A percentile compares a stretch with the other conserved stretches of the same genome.
These are phyloP conservation scores for Oreochromis aureus DNA, from an alignment of 2,113 vertebrate species.

Conservation along the genomic window DNA sequence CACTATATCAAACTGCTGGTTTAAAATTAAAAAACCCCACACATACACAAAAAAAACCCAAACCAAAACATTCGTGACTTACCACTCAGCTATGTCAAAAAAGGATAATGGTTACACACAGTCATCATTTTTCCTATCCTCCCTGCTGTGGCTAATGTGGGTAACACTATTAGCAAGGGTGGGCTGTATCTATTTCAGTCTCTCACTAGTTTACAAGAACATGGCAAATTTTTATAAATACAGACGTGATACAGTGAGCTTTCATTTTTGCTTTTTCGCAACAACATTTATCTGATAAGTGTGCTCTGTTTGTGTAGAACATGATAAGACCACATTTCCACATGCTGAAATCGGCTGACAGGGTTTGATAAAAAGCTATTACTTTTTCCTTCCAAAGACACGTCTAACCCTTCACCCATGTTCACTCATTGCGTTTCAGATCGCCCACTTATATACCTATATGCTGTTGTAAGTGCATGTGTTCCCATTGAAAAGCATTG, in stretches of 20 bases:
- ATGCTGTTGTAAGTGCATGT: not conserved
- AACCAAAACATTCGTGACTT: not conserved
- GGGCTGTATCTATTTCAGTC: not conserved
- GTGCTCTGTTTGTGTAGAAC: not conserved
- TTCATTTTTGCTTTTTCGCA: not conserved
- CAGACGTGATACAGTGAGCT: not conserved
- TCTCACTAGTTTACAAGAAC: not conserved
- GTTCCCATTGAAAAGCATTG: not conserved
- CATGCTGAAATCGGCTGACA: not conserved
- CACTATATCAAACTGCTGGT: not conserved
- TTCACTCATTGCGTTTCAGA: not conserved
- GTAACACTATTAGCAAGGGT: not conserved
- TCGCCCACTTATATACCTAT: not conserved
- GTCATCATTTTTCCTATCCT: not conserved
- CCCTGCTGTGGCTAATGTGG: not conserved
- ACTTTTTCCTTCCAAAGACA: not conserved
- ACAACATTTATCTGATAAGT: not conserved
- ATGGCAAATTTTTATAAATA: not conserved
- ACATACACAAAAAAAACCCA: fast-evolving
- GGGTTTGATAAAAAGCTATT: not conserved
- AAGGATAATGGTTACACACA: not conserved
- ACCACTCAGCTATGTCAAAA: not conserved
- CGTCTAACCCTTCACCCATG: not conserved
- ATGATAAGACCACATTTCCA: not conserved
- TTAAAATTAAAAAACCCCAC: not conserved